A percentile compares a stretch with the other conserved stretches of the same genome.
Conservation (phyloP, 2,888 invertebrate species). For the Octonoba sinensis region DNA sequence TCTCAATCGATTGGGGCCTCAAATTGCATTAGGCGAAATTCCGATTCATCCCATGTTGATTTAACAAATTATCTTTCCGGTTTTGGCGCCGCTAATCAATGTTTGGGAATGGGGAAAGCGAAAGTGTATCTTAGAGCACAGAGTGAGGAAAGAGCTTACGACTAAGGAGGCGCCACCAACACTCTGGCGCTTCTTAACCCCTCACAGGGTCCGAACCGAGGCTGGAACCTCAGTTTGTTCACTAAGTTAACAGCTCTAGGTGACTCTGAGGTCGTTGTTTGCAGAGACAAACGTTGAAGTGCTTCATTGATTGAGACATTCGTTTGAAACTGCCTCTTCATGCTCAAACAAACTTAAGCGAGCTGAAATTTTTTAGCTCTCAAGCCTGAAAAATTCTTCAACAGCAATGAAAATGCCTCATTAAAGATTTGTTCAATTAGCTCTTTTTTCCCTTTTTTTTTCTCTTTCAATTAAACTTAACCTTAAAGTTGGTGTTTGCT, state of each 20-base stretch:
- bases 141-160: constrained; percentile 1
- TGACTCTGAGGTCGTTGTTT: not conserved
- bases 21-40: constrained; percentile 61
- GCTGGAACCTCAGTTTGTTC: constrained; percentile 3
- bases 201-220: not conserved
- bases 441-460: too few relatives aligned
- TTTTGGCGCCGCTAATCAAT: constrained; percentile 57
- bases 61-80: constrained; percentile 59
- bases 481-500: too few relatives aligned
- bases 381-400: too few relatives aligned
- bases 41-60: constrained; percentile 62
- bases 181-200: constrained; percentile 16
- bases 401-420: too few relatives aligned
- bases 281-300: not conserved
- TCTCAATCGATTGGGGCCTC: constrained; percentile 43
- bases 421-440: too few relatives aligned
- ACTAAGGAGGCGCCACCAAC: constrained; percentile 24
- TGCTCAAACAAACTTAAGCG: too few relatives aligned
- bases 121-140: constrained; percentile 27
- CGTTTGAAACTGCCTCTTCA: too few relatives aligned
- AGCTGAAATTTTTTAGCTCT: too few relatives aligned
- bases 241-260: not conserved
- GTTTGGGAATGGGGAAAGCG: constrained; percentile 6
- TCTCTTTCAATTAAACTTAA: too few relatives aligned
- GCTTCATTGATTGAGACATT: not conserved